Evolutionary conservation across 2,888 invertebrate genomes (phyloP), one percentile per base, ranked within the genome.

Genomic region (Platerodrilus igneus): DNA sequence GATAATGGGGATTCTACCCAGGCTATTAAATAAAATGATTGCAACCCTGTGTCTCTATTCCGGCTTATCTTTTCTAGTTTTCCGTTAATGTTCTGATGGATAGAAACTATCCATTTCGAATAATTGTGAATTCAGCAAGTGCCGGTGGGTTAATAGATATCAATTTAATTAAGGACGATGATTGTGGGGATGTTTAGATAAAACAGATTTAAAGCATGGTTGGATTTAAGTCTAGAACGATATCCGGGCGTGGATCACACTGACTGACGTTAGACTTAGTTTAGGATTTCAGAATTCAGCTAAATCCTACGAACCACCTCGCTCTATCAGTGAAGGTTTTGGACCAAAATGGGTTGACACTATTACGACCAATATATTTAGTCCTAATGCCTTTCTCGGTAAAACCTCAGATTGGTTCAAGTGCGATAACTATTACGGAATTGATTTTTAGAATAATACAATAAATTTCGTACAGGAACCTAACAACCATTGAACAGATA

Each of bases 161-260:
- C 60, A 59, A 58, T 61, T 62, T 62, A 59, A 62, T 62, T 61
- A 60, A 57, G 59, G 55, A 54, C 56, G 43, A 41, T 32, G 45
- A 20, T 34, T 29, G 25, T 32, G 37, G 43, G 42, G 45, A 45
- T 52, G 43, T 44, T 45, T 42, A 42, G 44, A 47, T 44, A 44
- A 37, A 37, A 31, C 30, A 37, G 37, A 42, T 42, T 32, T 26
- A 42, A 37, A 14, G 38, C 31, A 31, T 26, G 37, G 37, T 28
- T 27, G 33, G 32, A 31, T 31, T 34, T 35, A 41, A 40, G 36
- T 27, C 43, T 38, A 21, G 23, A 23, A 18, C 52, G 48, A 54
- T 52, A 40, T 51, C 55, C 48, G 51, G 47, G 47, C 55, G 49
- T 52, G 53, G 52, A 56, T 56, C 56, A 51, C 48, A 35, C 36